These are phyloP conservation scores for Ammodytes marinus DNA, from an alignment of 2,113 vertebrate species.

Conservation along the genomic window DNA sequence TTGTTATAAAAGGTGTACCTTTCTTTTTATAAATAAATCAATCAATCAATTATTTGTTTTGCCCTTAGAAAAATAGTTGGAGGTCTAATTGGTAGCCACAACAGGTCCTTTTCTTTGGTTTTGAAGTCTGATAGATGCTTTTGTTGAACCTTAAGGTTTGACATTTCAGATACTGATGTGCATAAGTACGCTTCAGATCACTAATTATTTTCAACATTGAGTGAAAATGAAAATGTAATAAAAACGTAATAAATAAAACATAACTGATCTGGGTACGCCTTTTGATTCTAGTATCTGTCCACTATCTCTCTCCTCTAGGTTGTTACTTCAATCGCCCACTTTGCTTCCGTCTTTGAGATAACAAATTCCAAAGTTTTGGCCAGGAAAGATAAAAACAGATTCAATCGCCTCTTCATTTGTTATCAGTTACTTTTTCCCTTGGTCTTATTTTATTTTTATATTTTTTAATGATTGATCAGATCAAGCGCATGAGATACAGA, in stretches of 20 bases:
- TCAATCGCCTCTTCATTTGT: neutral
- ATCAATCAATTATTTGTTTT: no score
- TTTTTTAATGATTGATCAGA: neutral
- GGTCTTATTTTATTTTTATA: neutral
- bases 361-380: neutral
- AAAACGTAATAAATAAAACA: neutral
- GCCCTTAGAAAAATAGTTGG: no score
- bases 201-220: neutral
- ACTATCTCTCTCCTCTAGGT: neutral
- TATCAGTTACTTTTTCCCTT: neutral
- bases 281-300: neutral
- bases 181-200: neutral
- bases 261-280: neutral
- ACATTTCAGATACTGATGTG: neutral
- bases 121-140: neutral
- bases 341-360: neutral
- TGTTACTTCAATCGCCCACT: neutral
- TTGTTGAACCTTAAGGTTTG: neutral
- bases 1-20: no score
- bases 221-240: neutral
- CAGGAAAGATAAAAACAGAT: conserved; percentile 8
- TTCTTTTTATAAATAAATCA: no score
- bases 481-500: no score
- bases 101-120: neutral
- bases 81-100: neutral